Percentiles rank a stretch among this genome's conserved stretches.
phyloP scores from a whole-genome alignment of 2,113 vertebrate species.

The Daphoenositta chrysoptera region DNA sequence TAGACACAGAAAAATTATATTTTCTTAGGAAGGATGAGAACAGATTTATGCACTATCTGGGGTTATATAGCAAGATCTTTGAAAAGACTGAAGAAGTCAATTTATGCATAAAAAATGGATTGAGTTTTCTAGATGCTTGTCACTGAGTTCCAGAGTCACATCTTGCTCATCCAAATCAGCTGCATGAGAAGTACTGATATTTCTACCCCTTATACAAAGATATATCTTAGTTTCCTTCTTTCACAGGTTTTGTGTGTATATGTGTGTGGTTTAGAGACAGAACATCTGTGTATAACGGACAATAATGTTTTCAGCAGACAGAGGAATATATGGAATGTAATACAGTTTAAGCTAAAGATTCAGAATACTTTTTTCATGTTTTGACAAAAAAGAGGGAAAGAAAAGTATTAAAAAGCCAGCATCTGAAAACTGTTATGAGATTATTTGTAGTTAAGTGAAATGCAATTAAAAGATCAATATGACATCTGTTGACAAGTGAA shows the following conservation, averaged over 20 bases:
- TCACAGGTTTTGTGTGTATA: neutral
- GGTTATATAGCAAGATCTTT: neutral
- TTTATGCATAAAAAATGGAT: neutral
- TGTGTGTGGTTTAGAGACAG: neutral
- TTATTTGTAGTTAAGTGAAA: slow-evolving; percentile 1
- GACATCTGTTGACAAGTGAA: neutral
- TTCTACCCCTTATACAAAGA: neutral
- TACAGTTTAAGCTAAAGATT: neutral
- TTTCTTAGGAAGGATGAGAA: neutral
- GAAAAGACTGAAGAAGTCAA: neutral
- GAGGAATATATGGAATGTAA: neutral
- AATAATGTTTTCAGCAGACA: neutral
- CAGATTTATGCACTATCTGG: neutral
- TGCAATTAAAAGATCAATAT: slow-evolving; percentile 21
- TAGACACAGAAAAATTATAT: neutral
- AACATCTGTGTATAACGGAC: neutral
- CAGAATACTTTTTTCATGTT: neutral
- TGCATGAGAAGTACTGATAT: neutral
- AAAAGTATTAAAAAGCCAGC: neutral
- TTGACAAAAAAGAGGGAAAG: neutral
- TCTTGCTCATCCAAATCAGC: neutral
- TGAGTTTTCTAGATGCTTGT: neutral
- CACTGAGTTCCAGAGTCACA: neutral
- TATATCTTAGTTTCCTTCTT: neutral
- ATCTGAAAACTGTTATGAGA: neutral